Base-by-base conservation (phyloP, 2,113 vertebrate genomes). In the Calyptomena viridis region DNA sequence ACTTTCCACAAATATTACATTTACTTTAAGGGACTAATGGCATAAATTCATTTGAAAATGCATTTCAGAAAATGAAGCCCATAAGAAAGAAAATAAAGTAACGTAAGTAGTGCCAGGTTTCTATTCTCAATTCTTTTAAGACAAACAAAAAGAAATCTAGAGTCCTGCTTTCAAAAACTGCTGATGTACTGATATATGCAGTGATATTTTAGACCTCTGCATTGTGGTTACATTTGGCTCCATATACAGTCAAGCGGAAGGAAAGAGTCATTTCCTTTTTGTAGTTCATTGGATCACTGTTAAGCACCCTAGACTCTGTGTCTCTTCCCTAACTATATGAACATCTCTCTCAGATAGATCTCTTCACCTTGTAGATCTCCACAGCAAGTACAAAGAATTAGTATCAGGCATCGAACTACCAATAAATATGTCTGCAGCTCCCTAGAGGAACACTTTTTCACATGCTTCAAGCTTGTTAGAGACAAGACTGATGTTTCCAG, bases 221-320 rank as follows among this genome's bases (percentile, higher is more conserved):
- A 72, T 17, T 40, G 15, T 66, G 14, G 6, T 58, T 35, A 25
- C 8, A 12, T 76, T 71, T 63, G n/a, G 22, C 11, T 80, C 22
- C 4, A 16, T 12, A 6, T n/a, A n/a, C 9, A 50, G 14, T 53
- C 49, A 76, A 63, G 30, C 4, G 4, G 27, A 73, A 76, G 12
- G 11, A 74, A 87, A 40, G 31, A n/a, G 10, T 0, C 16, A 69
- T 66, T 78, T 84, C n/a, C 5, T n/a, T 21, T 0, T 0, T 33
- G 33, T 42, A 33, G 10, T 53, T 46, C 1, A 52, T 74, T 39
- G 33, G 40, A 22, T 31, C 8, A 4, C 1, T 42, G 71, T 62
- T 49, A 66, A 31, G 21, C 5, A 62, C 31, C 4, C 14, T 71
- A 17, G 3, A 31, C 11, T 69, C 6, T 72, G 14, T 8, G 3